Evolutionary conservation across 1,140 invertebrate genomes (phyloP), one percentile per base, ranked within the genome.

Genomic region (Cheumatopsyche charites): DNA sequence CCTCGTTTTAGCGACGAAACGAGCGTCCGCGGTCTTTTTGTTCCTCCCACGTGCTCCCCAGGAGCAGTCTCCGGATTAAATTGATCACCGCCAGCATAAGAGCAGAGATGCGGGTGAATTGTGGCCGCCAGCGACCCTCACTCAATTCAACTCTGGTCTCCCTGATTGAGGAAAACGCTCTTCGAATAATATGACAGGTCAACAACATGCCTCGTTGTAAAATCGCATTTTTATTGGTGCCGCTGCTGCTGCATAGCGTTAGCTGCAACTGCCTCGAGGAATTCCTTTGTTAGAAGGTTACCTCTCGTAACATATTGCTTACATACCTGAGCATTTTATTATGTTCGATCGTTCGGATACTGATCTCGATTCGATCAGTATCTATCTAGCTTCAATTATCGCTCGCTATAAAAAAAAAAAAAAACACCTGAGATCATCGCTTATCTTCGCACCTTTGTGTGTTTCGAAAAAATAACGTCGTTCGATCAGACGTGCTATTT

Each of bases 81-180:
- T 47, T 47, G 3, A n/a, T 13, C n/a, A n/a, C n/a, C n/a, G n/a
- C n/a, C n/a, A n/a, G n/a, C n/a, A n/a, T n/a, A n/a, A n/a, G n/a
- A n/a, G n/a, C n/a, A n/a, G 23, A 17, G 21, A 58, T 58, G 55
- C 55, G 55, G 55, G 55, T 58, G n/a, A 58, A 58, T 25, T 58
- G 21, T 58, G 21, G 12, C 13, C 29, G 29, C 29, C 3, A 36
- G 29, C 29, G 29, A n/a, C n/a, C n/a, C 29, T 36, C 29, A 1
- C 0, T 58, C 13, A 58, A 58, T 58, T 58, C 25, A 58, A 58
- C 7, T 23, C 19, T 25, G 15, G 12, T 47, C 43, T 47, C 43
- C 15, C 43, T 17, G n/a, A 52, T 52, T 52, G 15, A 52, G 47
- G 47, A 52, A 52, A 52, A 52, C 29, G 29, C 9, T 36, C 29